These are phyloP conservation scores for Ictidomys tridecemlineatus DNA, from an alignment of 2,113 vertebrate genomes.

Conservation along the genomic window DNA sequence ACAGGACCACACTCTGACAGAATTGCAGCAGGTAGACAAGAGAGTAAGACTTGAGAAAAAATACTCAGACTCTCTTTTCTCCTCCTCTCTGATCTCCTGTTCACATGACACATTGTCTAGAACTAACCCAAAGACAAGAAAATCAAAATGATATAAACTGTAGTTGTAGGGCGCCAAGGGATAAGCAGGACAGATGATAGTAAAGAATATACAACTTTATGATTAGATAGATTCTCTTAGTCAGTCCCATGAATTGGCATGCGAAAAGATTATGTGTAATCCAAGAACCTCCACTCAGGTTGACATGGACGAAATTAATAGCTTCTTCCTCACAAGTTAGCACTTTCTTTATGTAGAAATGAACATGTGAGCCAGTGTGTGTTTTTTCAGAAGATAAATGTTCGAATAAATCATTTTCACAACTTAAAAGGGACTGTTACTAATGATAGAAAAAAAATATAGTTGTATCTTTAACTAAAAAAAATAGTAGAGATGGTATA, in stretches of 20 bases:
- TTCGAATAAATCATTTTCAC: not conserved
- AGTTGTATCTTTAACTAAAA: conserved; percentile 10
- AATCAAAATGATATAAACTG: not conserved
- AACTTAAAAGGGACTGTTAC: not conserved
- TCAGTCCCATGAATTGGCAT: not conserved
- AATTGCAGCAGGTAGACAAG: not conserved
- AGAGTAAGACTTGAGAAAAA: not conserved
- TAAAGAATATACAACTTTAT: not conserved
- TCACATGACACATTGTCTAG: not conserved
- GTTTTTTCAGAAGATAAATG: not conserved
- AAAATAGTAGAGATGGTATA: not conserved
- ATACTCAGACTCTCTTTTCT: not conserved
- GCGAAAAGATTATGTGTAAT: not conserved
- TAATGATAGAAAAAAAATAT: not conserved
- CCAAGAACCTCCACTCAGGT: not conserved
- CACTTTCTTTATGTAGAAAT: not conserved
- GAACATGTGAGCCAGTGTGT: not conserved
- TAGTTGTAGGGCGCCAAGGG: not conserved
- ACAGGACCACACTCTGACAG: not conserved
- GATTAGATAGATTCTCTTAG: not conserved
- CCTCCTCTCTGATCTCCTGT: not conserved
- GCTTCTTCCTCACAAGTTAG: not conserved
- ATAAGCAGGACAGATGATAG: not conserved
- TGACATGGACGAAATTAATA: not conserved
- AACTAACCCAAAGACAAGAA: not conserved